Conservation (phyloP, 2,888 invertebrate species). For the Sminthurinus aureus region DNA sequence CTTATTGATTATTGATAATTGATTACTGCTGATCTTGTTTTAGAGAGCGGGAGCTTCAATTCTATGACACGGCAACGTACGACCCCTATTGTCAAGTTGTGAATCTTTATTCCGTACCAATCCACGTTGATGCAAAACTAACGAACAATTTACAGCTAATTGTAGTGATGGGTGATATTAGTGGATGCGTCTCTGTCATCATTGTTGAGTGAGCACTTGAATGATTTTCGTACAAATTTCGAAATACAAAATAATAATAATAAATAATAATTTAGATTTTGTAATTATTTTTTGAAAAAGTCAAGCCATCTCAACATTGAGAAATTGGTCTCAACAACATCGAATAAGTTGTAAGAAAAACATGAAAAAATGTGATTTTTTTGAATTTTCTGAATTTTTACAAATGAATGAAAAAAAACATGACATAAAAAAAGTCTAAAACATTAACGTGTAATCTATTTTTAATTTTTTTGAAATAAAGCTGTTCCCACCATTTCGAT, state of each 20-base stretch:
- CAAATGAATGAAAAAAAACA: too few species aligned
- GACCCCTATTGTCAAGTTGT: conserved; percentile 47
- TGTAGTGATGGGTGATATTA: conserved; percentile 45
- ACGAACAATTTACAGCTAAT: conserved; percentile 31
- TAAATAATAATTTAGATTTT: background rate
- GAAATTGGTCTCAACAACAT: conserved; percentile 44
- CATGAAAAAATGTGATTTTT: too few species aligned
- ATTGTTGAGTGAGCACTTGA: conserved; percentile 32
- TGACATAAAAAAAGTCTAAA: too few species aligned
- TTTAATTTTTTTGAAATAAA: conserved; percentile 19
- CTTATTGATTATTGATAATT: background rate
- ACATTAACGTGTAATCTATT: too few species aligned
- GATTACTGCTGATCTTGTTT: too few species aligned
- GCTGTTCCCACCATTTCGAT: conserved; percentile 44
- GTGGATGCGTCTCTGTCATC: conserved; percentile 40
- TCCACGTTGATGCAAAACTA: conserved; percentile 44
- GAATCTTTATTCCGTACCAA: conserved; percentile 38
- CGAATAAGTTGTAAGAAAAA: conserved; percentile 37
- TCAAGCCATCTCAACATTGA: conserved; percentile 40
- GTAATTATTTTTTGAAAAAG: conserved; percentile 21
- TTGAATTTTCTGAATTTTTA: too few species aligned
- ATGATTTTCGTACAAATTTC: background rate
- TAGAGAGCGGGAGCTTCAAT: conserved; percentile 46
- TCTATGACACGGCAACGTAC: conserved; percentile 46
- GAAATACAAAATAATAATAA: background rate